Percentiles rank a stretch among this genome's conserved stretches.
Evolutionary conservation across 2,113 vertebrate genomes (phyloP).

Genomic region (Eublepharis macularius): DNA sequence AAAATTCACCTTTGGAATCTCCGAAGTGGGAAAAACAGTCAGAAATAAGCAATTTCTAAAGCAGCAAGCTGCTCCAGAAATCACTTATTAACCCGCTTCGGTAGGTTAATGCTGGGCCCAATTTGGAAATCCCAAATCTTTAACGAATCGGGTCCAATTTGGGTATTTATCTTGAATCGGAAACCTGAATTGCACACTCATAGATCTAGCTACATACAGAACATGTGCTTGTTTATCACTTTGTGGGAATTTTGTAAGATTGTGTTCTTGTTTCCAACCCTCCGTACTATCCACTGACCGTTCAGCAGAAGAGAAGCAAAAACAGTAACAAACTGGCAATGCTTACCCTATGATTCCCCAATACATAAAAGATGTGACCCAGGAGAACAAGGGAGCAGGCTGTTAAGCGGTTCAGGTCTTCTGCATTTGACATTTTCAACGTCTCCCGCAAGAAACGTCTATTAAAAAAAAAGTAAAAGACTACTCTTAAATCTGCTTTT

Average conservation of each 20-base stretch:
- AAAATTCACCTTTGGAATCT: no score
- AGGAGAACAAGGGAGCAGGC: conserved; percentile 96
- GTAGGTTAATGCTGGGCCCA: no score
- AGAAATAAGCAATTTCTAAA: no score
- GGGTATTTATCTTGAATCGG: no score
- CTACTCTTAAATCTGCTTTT: rapidly evolving
- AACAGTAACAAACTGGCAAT: rapidly evolving
- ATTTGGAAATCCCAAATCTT: no score
- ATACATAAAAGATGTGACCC: conserved; percentile 97
- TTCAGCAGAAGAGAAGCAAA: not conserved
- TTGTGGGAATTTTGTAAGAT: not conserved
- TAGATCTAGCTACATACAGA: no score
- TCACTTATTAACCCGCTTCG: no score
- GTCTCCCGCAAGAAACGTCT: conserved; percentile 97
- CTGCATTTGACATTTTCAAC: conserved; percentile 97
- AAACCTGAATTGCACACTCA: no score
- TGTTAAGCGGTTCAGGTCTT: conserved; percentile 94
- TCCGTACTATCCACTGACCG: rapidly evolving
- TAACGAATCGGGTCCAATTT: no score
- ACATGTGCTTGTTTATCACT: no score
- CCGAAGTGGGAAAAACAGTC: no score
- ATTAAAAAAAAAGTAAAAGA: not conserved
- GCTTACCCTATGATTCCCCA: conserved; percentile 96
- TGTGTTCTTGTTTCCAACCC: not conserved
- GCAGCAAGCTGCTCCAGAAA: no score